A percentile compares a stretch with the other conserved stretches of the same genome.
Evolutionary conservation across 2,888 invertebrate species (phyloP).

Genomic region (Elmis aenea): DNA sequence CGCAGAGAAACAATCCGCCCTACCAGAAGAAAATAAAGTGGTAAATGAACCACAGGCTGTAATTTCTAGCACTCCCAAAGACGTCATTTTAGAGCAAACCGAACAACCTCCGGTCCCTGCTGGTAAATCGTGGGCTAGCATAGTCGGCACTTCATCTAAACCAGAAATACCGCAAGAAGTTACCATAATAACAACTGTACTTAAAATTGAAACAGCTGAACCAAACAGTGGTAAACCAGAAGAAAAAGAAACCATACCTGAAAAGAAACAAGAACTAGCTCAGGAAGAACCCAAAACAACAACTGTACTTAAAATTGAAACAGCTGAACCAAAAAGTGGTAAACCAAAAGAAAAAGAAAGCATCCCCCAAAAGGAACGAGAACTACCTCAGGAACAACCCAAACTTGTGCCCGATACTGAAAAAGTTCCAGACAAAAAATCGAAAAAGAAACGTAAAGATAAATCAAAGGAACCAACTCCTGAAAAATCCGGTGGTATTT

Average conservation of each 20-base stretch:
- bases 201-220: not conserved
- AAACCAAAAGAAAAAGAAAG: too few relatives aligned
- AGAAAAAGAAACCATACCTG: too few relatives aligned
- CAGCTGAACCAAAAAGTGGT: not conserved
- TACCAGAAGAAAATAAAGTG: conserved; percentile 1
- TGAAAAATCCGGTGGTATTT: conserved; percentile 27
- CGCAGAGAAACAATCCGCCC: conserved; percentile 2
- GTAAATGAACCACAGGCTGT: conserved; percentile 1
- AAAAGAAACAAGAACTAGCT: too few relatives aligned
- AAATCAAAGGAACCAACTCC: conserved; percentile 19
- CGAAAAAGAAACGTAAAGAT: conserved; percentile 19
- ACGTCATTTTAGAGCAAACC: too few relatives aligned
- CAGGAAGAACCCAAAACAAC: too few relatives aligned
- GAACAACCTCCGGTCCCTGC: conserved; percentile 8
- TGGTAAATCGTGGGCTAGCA: conserved; percentile 38
- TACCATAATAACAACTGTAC: not conserved
- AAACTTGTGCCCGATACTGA: too few relatives aligned
- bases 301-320: not conserved
- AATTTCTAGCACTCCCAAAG: conserved; percentile 1
- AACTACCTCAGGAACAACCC: too few relatives aligned
- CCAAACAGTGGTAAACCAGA: too few relatives aligned
- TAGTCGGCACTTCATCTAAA: conserved; percentile 24
- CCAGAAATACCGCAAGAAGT: conserved; percentile 6
- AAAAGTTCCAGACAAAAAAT: conserved; percentile 16
- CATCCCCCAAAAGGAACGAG: too few relatives aligned